Conservation (phyloP, 2,797 vertebrate genomes). For the Xenops minutus region DNA sequence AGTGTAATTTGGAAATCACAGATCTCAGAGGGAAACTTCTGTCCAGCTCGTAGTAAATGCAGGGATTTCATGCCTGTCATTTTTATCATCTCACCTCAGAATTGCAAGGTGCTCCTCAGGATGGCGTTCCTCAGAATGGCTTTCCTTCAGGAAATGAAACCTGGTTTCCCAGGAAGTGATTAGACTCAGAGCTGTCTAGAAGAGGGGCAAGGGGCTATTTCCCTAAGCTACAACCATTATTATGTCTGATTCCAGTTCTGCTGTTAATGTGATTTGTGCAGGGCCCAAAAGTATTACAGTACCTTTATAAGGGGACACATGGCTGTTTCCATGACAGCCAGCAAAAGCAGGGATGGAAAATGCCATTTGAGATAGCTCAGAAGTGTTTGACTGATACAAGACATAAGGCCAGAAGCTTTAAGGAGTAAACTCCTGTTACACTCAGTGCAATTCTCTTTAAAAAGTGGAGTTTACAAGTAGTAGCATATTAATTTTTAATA, state of each 20-base stretch:
- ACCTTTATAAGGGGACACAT: background rate
- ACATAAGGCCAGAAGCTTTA: constrained; percentile 6
- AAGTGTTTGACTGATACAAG: background rate
- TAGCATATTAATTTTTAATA: background rate
- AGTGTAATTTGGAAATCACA: background rate
- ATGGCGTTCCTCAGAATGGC: background rate
- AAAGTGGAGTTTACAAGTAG: background rate
- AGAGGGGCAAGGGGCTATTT: background rate
- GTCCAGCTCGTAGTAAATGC: background rate
- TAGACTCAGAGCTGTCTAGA: background rate
- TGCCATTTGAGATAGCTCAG: constrained; percentile 14
- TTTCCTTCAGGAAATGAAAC: background rate
- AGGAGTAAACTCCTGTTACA: background rate
- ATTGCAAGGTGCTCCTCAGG: background rate
- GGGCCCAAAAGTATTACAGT: background rate
- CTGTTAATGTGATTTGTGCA: constrained; percentile 29
- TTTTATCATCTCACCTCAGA: background rate
- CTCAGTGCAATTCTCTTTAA: background rate
- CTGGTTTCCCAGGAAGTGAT: background rate
- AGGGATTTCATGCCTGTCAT: background rate
- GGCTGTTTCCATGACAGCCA: constrained; percentile 22
- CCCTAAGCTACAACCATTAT: background rate
- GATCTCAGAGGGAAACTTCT: background rate
- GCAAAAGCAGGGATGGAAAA: background rate
- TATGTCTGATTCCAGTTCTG: background rate